Percentiles rank a stretch among this genome's conserved stretches.
Conservation (phyloP, 2,888 invertebrate genomes). For the Pilophorus perplexus region DNA sequence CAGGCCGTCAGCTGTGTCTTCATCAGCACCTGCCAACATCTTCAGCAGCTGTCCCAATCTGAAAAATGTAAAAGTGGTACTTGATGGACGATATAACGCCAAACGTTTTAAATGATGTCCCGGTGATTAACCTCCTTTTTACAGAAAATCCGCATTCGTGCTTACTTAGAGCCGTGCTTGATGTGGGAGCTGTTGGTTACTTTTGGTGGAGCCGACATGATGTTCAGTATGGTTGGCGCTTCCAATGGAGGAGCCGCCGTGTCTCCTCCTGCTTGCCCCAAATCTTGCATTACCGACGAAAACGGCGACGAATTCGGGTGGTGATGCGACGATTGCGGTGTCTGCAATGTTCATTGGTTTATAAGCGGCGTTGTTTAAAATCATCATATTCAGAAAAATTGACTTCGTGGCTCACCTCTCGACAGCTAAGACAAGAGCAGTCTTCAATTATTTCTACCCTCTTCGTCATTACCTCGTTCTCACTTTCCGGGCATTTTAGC, state of each 20-base stretch:
- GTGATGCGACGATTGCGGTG: too few relatives aligned
- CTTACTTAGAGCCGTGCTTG: slow-evolving; percentile 38
- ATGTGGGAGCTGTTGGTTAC: slow-evolving; percentile 26
- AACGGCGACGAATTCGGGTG: not conserved
- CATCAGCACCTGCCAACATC: slow-evolving; percentile 43
- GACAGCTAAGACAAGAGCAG: slow-evolving; percentile 61
- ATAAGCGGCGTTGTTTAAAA: not conserved
- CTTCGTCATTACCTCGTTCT: slow-evolving; percentile 54
- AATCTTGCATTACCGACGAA: slow-evolving; percentile 17
- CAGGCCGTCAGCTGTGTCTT: slow-evolving; percentile 32
- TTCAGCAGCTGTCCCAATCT: slow-evolving; percentile 43
- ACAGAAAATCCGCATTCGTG: not conserved
- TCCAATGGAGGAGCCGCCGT: slow-evolving; percentile 13
- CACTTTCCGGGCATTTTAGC: slow-evolving; percentile 59
- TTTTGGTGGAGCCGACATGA: slow-evolving; percentile 34
- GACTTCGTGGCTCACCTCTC: slow-evolving; percentile 9
- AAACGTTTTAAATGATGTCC: not conserved
- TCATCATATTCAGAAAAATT: not conserved
- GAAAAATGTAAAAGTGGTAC: too few relatives aligned
- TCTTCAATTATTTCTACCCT: slow-evolving; percentile 65
- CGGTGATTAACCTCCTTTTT: not conserved
- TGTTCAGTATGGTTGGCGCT: slow-evolving; percentile 27
- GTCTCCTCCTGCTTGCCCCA: not conserved
- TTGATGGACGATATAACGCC: too few relatives aligned
- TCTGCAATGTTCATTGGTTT: too few relatives aligned